Conservation (phyloP, 2,888 invertebrate genomes). For the Trachelus iudaicus region DNA sequence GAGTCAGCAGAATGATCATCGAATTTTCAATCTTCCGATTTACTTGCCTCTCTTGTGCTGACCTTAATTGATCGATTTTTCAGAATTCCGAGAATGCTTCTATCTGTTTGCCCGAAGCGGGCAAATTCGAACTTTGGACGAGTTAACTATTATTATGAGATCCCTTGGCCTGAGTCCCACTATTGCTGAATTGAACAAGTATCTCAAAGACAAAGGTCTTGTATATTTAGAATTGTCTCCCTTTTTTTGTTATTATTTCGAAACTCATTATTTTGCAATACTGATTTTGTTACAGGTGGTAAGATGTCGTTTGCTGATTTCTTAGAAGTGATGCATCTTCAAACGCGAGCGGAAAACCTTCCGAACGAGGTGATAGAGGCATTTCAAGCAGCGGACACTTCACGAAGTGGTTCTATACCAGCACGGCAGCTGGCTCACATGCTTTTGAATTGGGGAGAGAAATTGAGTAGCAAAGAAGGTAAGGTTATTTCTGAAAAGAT, state of each 20-base stretch:
- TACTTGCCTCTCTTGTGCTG: not conserved
- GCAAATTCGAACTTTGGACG: slow-evolving; percentile 88
- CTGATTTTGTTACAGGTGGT: slow-evolving; percentile 70
- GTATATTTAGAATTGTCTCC: not conserved
- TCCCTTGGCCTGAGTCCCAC: slow-evolving; percentile 95
- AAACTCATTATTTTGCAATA: not conserved
- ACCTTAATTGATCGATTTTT: slow-evolving; percentile 44
- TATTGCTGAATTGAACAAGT: slow-evolving; percentile 87
- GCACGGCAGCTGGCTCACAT: slow-evolving; percentile 87
- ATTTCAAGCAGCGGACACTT: slow-evolving; percentile 86
- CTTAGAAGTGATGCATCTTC: slow-evolving; percentile 93
- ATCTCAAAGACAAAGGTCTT: slow-evolving; percentile 77
- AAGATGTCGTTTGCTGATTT: slow-evolving; percentile 97
- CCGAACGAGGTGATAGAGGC: slow-evolving; percentile 89
- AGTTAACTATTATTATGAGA: slow-evolving; percentile 93
- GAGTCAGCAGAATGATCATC: slow-evolving; percentile 6
- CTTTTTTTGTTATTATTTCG: slow-evolving; percentile 10
- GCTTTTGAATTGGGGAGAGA: slow-evolving; percentile 93
- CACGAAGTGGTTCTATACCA: slow-evolving; percentile 79
- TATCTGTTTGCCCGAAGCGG: slow-evolving; percentile 92
- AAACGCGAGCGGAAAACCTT: slow-evolving; percentile 84
- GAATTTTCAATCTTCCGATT: slow-evolving; percentile 7
- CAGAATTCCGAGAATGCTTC: slow-evolving; percentile 97
- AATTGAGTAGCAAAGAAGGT: slow-evolving; percentile 76
- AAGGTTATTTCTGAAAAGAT: not conserved